Evolutionary conservation across 2,113 vertebrate genomes (phyloP).

Genomic region (Pampusana beccarii): DNA sequence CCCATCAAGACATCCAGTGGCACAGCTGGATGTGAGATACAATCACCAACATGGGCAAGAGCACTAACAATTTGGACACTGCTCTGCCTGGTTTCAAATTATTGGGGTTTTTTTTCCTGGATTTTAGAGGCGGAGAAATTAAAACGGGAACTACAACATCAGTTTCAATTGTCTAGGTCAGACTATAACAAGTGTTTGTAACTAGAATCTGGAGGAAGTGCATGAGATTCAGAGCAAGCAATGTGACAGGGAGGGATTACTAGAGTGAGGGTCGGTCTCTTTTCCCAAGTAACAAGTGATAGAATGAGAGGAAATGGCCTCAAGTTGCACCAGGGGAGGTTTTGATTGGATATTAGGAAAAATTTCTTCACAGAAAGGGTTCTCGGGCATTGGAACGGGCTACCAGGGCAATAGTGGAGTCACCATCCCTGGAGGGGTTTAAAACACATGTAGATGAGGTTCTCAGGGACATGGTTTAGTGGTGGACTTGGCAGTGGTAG

Average conservation of each 20-base stretch:
- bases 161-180: slow-evolving; percentile 76
- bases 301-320: too few relatives aligned
- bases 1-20: not conserved
- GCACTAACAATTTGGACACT: not conserved
- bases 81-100: not conserved
- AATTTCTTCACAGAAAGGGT: too few relatives aligned
- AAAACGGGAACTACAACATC: slow-evolving; percentile 75
- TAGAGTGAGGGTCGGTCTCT: not conserved
- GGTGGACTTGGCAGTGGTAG: too few relatives aligned
- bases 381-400: too few relatives aligned
- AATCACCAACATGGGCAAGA: not conserved
- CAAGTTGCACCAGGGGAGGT: too few relatives aligned
- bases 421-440: too few relatives aligned
- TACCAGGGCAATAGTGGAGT: too few relatives aligned
- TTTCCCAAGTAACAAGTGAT: too few relatives aligned
- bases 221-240: not conserved
- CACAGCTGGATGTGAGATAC: too few relatives aligned
- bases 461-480: too few relatives aligned
- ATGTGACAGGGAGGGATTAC: not conserved
- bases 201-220: not conserved
- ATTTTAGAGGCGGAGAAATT: slow-evolving; percentile 83
- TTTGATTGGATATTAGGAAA: too few relatives aligned
- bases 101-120: slow-evolving; percentile 63
- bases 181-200: not conserved
- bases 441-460: too few relatives aligned